These are phyloP conservation scores for Sisor rabdophorus DNA, from an alignment of 2,113 vertebrate species.

Conservation along the genomic window DNA sequence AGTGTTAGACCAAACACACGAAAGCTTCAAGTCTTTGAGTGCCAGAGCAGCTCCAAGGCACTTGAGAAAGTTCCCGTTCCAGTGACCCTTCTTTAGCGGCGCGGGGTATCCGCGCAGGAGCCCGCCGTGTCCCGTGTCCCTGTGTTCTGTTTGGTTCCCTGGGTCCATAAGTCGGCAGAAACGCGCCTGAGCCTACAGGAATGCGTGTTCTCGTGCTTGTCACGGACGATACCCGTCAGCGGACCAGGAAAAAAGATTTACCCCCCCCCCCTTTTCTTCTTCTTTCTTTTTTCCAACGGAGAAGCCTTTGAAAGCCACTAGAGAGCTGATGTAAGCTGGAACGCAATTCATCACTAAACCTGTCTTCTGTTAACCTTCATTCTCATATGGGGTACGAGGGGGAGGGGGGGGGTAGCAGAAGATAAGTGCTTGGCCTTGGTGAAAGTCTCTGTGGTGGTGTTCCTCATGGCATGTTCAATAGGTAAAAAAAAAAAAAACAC, in stretches of 20 bases:
- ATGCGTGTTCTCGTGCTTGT: constrained; percentile 22
- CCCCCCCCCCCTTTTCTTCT: constrained; percentile 26
- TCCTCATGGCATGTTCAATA: constrained; percentile 68
- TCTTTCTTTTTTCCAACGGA: constrained; percentile 38
- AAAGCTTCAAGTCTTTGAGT: constrained; percentile 66
- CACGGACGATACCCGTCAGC: constrained; percentile 30
- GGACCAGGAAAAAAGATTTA: constrained; percentile 34
- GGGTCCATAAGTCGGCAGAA: constrained; percentile 24
- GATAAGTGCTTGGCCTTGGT: constrained; percentile 40
- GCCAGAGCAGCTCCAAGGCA: constrained; percentile 88
- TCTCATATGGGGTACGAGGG: constrained; percentile 48
- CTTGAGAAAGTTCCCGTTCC: constrained; percentile 79
- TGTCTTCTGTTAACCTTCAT: constrained; percentile 37
- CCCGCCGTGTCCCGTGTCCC: not conserved
- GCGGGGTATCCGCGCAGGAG: constrained; percentile 28
- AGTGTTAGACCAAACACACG: constrained; percentile 67
- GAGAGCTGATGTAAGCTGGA: constrained; percentile 35
- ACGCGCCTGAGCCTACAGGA: constrained; percentile 10
- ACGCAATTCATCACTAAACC: constrained; percentile 44
- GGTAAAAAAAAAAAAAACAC: not conserved
- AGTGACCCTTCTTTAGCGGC: constrained; percentile 58
- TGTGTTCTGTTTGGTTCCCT: constrained; percentile 21
- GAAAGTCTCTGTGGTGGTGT: constrained; percentile 1
- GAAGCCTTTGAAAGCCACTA: constrained; percentile 56
- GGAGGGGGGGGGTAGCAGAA: constrained; percentile 5